phyloP scores from a whole-genome alignment of 2,113 vertebrate species.

The rat (Rattus norvegicus) region GRCr8 NC_086034.1:56954001-56954500 shows the following conservation, averaged over 20 bases:
- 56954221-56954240: constrained; percentile 75
- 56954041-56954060: constrained; percentile 24
- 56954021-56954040: constrained; percentile 53
- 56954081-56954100: constrained; percentile 28
- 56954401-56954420: not conserved
- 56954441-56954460: not conserved
- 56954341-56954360: constrained; percentile 72
- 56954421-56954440: not conserved
- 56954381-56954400: constrained; percentile 65
- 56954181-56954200: constrained; percentile 60
- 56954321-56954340: constrained; percentile 61
- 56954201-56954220: constrained; percentile 79
- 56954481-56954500: constrained; percentile 59
- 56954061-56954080: constrained; percentile 32
- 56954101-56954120: constrained; percentile 44
- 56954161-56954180: not conserved
- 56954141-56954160: not conserved
- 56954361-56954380: constrained; percentile 57
- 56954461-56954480: constrained; percentile 74
- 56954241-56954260: constrained; percentile 74
- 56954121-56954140: not conserved
- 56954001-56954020: not conserved
- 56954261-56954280: constrained; percentile 67
- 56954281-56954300: constrained; percentile 76
- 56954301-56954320: constrained; percentile 76